Percentiles rank a stretch among this genome's conserved stretches.
phyloP scores from a whole-genome alignment of 2,888 invertebrate species.

The Timema cristinae region DNA sequence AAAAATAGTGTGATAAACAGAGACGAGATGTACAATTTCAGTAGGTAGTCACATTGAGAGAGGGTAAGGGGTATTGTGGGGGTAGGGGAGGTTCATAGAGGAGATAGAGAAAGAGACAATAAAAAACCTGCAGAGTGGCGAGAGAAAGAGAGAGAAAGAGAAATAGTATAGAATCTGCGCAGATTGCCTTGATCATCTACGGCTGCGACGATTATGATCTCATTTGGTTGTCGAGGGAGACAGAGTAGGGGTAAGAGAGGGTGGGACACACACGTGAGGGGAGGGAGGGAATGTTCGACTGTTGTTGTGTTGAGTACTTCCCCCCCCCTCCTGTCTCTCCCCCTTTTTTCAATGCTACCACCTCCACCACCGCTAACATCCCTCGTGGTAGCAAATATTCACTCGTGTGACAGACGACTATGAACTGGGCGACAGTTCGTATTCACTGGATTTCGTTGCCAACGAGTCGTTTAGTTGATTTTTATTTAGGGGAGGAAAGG shows the following conservation, averaged over 20 bases:
- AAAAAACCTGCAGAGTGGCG: background rate
- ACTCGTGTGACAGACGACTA: too few species aligned
- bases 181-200: constrained; percentile 14
- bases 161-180: constrained; percentile 4
- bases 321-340: too few species aligned
- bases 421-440: too few species aligned
- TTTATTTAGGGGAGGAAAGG: too few species aligned
- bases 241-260: background rate
- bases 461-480: too few species aligned
- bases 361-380: too few species aligned
- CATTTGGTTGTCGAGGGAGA: constrained; percentile 7
- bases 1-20: too few species aligned
- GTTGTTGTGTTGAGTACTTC: background rate
- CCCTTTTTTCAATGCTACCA: too few species aligned
- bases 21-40: constrained; percentile 3
- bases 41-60: constrained; percentile 6
- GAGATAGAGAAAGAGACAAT: background rate
- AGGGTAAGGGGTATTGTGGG: background rate
- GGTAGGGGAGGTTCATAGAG: background rate
- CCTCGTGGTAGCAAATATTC: too few species aligned
- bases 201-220: constrained; percentile 15
- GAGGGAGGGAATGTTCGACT: background rate
- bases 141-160: background rate
- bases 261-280: background rate
- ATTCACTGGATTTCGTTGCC: too few species aligned